phyloP scores from a whole-genome alignment of 2,113 vertebrate species.

The Andinoacara biseriatus region DNA sequence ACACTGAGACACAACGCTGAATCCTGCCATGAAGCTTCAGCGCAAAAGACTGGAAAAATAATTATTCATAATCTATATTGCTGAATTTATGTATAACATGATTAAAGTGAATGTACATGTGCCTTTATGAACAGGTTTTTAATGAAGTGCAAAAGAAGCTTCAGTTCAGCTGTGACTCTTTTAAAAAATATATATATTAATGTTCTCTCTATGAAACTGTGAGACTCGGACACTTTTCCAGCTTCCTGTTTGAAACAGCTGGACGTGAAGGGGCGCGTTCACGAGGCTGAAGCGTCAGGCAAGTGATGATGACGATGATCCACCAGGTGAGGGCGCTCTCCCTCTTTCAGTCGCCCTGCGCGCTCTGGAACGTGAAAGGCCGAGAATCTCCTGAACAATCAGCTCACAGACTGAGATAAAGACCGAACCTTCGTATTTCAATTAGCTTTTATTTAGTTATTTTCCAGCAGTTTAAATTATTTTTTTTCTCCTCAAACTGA shows the following conservation, averaged over 20 bases:
- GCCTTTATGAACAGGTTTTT: too few relatives aligned
- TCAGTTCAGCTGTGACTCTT: background rate
- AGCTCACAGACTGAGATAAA: background rate
- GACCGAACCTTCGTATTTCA: background rate
- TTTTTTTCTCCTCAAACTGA: background rate
- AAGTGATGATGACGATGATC: background rate
- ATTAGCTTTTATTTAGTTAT: background rate
- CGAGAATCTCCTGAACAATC: background rate
- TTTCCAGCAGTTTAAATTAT: background rate
- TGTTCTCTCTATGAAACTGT: too few relatives aligned
- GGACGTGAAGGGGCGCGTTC: too few relatives aligned
- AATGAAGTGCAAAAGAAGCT: too few relatives aligned
- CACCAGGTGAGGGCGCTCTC: slow-evolving; percentile 60
- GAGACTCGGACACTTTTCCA: too few relatives aligned
- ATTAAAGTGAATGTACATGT: too few relatives aligned
- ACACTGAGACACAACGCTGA: background rate
- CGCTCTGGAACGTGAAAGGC: background rate
- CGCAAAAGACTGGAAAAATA: background rate
- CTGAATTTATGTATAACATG: too few relatives aligned
- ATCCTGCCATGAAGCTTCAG: background rate
- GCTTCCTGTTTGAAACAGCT: too few relatives aligned
- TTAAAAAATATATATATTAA: too few relatives aligned
- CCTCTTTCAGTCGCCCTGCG: slow-evolving; percentile 11
- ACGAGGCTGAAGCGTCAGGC: too few relatives aligned
- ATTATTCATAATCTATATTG: background rate